A percentile compares a stretch with the other conserved stretches of the same genome.
Conservation (phyloP, 2,888 invertebrate genomes). For the Drosophila neutralis region DNA sequence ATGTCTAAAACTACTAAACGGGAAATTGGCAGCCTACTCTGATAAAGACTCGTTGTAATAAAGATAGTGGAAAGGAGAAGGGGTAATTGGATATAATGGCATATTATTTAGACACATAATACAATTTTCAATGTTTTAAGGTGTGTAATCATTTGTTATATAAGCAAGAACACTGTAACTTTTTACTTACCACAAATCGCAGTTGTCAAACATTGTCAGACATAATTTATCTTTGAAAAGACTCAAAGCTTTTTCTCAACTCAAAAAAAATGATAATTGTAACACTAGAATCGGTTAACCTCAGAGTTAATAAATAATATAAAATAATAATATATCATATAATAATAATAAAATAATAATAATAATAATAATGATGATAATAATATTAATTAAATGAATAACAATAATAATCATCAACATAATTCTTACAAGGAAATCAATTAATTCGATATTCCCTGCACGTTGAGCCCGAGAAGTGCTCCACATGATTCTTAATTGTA, state of each 20-base stretch:
- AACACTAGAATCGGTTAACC: background rate
- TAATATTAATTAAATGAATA: background rate
- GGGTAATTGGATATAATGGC: background rate
- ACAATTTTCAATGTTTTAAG: background rate
- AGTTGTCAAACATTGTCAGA: background rate
- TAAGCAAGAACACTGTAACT: background rate
- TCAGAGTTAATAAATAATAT: background rate
- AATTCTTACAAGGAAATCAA: background rate
- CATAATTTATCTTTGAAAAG: background rate
- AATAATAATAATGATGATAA: background rate
- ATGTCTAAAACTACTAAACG: background rate
- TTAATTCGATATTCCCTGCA: background rate
- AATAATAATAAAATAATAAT: background rate
- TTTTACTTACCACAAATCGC: background rate
- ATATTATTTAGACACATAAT: background rate
- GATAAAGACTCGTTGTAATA: background rate
- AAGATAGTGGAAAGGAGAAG: background rate
- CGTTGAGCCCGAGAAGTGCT: slow-evolving; percentile 16
- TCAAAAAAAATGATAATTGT: background rate
- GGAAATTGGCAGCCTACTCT: background rate
- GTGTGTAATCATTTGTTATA: background rate
- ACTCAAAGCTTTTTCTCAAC: background rate
- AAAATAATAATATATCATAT: background rate
- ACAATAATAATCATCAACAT: background rate
- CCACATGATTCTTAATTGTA: slow-evolving; percentile 5